phyloP scores from a whole-genome alignment of 2,113 vertebrate species.

The Sander lucioperca region DNA sequence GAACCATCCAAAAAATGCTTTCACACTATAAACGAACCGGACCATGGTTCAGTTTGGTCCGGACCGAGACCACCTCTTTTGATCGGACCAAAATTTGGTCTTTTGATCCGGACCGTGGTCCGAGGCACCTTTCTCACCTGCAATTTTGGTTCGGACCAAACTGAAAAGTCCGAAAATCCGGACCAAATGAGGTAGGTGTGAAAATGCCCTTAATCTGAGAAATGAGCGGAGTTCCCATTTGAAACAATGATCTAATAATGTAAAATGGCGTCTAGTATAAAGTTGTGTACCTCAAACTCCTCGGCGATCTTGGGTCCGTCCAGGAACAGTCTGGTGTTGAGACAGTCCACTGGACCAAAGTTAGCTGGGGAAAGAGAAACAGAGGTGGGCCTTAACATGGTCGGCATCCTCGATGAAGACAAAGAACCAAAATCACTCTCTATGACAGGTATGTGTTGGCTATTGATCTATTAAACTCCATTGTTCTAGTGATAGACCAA shows the following conservation, averaged over 20 bases:
- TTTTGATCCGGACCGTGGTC: no score
- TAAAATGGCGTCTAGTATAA: neutral
- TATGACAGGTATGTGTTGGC: neutral
- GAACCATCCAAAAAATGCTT: no score
- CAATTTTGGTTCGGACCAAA: no score
- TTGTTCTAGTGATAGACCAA: no score
- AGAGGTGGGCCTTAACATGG: neutral
- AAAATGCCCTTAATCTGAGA: neutral
- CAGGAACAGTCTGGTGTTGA: slow-evolving; percentile 92
- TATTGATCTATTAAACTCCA: neutral
- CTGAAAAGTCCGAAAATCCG: no score
- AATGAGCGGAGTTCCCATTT: neutral
- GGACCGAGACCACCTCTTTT: no score
- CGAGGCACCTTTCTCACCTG: no score
- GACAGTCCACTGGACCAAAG: slow-evolving; percentile 91
- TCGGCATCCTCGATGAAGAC: neutral
- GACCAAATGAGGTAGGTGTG: no score
- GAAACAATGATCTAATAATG: neutral
- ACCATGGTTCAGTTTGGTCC: no score
- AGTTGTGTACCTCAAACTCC: slow-evolving; percentile 89
- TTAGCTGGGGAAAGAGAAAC: slow-evolving; percentile 61
- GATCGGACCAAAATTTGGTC: no score
- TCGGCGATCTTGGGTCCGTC: slow-evolving; percentile 95
- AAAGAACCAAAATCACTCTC: no score
- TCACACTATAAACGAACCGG: no score